Evolutionary conservation across 1,140 invertebrate genomes (phyloP).

Genomic region (Ips typographus): DNA sequence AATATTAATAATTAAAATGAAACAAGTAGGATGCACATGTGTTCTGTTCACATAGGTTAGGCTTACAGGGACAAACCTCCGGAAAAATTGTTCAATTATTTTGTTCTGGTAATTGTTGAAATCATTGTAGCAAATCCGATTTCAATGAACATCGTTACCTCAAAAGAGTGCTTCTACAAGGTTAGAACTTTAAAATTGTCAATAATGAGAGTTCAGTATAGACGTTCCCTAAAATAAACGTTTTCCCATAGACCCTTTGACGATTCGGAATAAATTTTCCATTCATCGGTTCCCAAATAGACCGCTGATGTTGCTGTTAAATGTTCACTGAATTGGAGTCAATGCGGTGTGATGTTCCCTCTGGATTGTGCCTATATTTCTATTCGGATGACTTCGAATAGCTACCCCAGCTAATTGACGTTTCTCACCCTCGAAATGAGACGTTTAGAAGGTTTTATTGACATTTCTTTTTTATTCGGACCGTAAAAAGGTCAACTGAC

Average conservation of each 20-base stretch:
- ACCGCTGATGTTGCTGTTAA: constrained; percentile 26
- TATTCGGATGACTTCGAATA: constrained; percentile 23
- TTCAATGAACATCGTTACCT: constrained; percentile 1
- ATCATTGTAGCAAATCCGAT: constrained; percentile 24
- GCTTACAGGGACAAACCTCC: constrained; percentile 28
- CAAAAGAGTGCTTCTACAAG: background rate
- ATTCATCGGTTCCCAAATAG: constrained; percentile 31
- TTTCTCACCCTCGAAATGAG: constrained; percentile 31
- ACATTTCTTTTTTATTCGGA: constrained; percentile 16
- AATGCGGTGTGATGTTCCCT: constrained; percentile 28
- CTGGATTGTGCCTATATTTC: constrained; percentile 26
- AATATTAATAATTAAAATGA: constrained; percentile 48
- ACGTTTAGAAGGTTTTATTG: constrained; percentile 26
- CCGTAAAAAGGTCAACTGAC: constrained; percentile 25
- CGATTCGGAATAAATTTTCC: constrained; percentile 31
- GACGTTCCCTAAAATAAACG: constrained; percentile 22
- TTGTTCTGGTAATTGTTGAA: constrained; percentile 14
- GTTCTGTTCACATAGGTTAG: constrained; percentile 46
- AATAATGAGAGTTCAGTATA: background rate
- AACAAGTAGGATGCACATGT: constrained; percentile 48
- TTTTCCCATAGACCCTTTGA: constrained; percentile 30
- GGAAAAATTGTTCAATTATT: constrained; percentile 35
- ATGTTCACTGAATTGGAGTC: constrained; percentile 29
- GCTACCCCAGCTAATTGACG: constrained; percentile 29
- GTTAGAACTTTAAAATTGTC: too few relatives aligned